Conservation (phyloP, 2,888 invertebrate genomes). For the Halictus quadricinctus region DNA sequence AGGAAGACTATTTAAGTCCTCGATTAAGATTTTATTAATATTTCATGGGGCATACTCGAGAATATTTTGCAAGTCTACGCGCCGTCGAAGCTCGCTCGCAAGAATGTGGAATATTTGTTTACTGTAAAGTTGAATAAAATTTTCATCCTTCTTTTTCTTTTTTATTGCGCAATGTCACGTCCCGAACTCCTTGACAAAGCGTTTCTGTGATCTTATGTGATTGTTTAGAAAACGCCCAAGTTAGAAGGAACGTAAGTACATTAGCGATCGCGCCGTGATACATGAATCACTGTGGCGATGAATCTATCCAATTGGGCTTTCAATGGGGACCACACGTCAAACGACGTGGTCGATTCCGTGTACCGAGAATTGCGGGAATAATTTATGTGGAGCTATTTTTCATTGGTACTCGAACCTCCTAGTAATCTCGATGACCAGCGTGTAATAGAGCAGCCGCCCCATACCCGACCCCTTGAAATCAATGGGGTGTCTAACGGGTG, state of each 20-base stretch:
- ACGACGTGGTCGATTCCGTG: constrained; percentile 6
- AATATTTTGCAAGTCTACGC: not conserved
- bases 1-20: not conserved
- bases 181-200: not conserved
- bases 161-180: not conserved
- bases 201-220: not conserved
- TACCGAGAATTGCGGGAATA: constrained; percentile 40
- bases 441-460: constrained; percentile 56
- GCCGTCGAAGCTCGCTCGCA: too few species aligned
- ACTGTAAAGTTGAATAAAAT: not conserved
- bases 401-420: constrained; percentile 24
- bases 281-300: not conserved
- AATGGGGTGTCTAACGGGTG: constrained; percentile 69
- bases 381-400: constrained; percentile 63
- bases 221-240: not conserved
- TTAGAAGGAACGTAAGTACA: not conserved
- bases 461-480: constrained; percentile 60
- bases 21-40: not conserved
- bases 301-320: not conserved
- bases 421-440: constrained; percentile 62
- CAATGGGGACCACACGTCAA: constrained; percentile 7
- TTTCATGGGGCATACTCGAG: not conserved
- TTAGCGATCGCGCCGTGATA: not conserved
- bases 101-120: not conserved
- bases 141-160: not conserved